These are phyloP conservation scores for Promerops cafer DNA, from an alignment of 2,113 vertebrate species.

Conservation along the genomic window DNA sequence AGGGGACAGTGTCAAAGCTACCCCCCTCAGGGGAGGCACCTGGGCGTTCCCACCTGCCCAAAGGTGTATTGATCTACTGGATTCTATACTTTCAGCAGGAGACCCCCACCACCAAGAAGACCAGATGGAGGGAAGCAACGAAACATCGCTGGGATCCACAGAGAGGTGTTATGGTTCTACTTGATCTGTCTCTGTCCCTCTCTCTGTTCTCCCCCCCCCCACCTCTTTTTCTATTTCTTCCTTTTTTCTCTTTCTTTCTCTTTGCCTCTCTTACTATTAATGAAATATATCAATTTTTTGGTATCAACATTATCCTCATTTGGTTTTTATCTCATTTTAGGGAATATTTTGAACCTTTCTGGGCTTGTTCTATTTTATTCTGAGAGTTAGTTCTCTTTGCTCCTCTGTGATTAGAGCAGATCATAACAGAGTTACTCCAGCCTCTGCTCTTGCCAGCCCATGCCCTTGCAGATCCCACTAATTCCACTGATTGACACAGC, in stretches of 20 bases:
- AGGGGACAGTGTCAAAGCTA: not conserved
- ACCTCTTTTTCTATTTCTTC: not conserved
- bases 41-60: not conserved
- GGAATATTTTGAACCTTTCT: not conserved
- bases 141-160: not conserved
- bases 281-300: not conserved
- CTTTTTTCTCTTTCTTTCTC: not conserved
- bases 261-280: not conserved
- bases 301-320: not conserved
- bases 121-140: not conserved
- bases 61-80: no score
- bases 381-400: not conserved
- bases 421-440: not conserved
- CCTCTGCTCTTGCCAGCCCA: not conserved
- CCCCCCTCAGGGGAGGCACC: no score
- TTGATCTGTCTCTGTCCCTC: not conserved
- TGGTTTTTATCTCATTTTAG: not conserved
- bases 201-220: not conserved
- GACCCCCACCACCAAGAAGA: not conserved
- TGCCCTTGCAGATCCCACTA: not conserved
- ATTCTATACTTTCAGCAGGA: accelerated
- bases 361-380: not conserved
- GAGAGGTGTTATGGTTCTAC: not conserved
- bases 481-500: not conserved
- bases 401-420: not conserved